These are phyloP conservation scores for Porites evermanni DNA, from an alignment of 92 coral and sea anemone species.

Conservation along the genomic window DNA sequence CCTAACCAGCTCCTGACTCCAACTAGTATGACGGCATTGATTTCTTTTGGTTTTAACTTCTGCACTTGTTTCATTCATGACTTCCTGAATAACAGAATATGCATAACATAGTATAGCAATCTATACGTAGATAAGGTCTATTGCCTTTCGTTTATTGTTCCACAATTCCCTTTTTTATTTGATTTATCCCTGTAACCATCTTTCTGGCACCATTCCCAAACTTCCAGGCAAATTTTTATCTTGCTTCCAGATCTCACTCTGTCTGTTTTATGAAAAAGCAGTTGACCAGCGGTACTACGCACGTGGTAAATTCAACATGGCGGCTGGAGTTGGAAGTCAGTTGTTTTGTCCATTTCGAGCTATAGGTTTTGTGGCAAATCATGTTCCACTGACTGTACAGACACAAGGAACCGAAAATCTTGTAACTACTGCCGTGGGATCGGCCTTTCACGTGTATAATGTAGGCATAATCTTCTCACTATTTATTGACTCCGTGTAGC, in stretches of 20 bases:
- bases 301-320: constrained; percentile 77
- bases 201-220: too few species aligned
- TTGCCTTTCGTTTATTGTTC: too few species aligned
- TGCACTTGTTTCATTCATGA: too few species aligned
- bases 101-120: too few species aligned
- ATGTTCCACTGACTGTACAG: constrained; percentile 91
- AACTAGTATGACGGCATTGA: too few species aligned
- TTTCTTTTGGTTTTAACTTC: too few species aligned
- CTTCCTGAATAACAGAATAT: too few species aligned
- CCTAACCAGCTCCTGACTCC: too few species aligned
- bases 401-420: constrained; percentile 86
- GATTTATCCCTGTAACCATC: too few species aligned
- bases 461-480: constrained; percentile 9
- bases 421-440: constrained; percentile 93
- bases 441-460: constrained; percentile 92
- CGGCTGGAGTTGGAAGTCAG: constrained; percentile 87
- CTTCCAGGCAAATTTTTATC: too few species aligned
- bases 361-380: constrained; percentile 90
- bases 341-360: constrained; percentile 95
- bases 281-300: constrained; percentile 36
- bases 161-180: too few species aligned
- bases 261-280: background rate
- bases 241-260: background rate
- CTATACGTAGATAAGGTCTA: too few species aligned
- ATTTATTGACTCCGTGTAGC: background rate